phyloP scores from a whole-genome alignment of 2,113 vertebrate genomes.

The Nothobranchius furzeri region DNA sequence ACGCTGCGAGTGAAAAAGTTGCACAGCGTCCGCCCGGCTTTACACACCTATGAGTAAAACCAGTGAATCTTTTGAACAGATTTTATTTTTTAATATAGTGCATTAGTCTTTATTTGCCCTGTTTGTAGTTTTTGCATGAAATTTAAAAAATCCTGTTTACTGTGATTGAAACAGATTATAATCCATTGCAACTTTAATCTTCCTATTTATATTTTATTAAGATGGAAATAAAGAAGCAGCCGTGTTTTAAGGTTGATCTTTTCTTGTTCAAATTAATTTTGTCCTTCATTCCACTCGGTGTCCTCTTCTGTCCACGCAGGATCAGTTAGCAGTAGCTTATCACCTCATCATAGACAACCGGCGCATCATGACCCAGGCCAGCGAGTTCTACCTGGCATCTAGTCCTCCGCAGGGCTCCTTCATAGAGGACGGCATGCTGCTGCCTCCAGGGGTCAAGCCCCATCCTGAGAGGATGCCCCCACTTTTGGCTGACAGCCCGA shows the following conservation, averaged over 20 bases:
- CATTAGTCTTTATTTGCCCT: too few species aligned
- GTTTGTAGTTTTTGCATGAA: too few species aligned
- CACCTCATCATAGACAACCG: constrained; percentile 98
- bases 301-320: constrained; percentile 72
- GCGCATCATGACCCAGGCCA: constrained; percentile 99
- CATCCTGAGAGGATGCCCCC: constrained; percentile 97
- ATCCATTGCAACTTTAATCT: too few species aligned
- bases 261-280: neutral
- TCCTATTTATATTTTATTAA: neutral
- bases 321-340: constrained; percentile 95
- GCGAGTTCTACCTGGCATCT: constrained; percentile 97
- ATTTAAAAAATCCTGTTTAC: too few species aligned
- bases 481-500: constrained; percentile 92
- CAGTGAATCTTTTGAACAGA: too few species aligned
- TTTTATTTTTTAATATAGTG: too few species aligned
- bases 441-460: constrained; percentile 91
- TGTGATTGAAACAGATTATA: too few species aligned
- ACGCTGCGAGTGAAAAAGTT: too few species aligned
- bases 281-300: neutral
- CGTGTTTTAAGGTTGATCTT: neutral
- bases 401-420: constrained; percentile 95
- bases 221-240: neutral
- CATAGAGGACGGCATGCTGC: constrained; percentile 92
- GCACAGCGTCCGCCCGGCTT: too few species aligned
- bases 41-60: too few species aligned